Evolutionary conservation across 1,140 invertebrate genomes (phyloP), one percentile per base, ranked within the genome.

Genomic region (Sinella curviseta): DNA sequence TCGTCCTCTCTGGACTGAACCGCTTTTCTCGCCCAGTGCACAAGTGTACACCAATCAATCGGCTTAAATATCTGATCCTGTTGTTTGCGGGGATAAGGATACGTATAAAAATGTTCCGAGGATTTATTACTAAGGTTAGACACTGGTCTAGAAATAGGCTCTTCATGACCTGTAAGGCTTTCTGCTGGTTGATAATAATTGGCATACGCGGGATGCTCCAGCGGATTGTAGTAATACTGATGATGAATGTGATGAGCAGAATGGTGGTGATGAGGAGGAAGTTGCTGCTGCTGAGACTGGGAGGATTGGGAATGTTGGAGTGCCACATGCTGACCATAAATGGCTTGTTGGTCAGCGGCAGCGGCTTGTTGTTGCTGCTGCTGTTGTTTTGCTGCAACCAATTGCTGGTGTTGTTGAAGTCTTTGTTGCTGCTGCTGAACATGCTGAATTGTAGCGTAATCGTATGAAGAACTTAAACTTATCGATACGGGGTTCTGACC

Each of bases 41-140:
- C 78, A 0, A 84, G 39, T 28, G 81, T 79, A 39, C 70, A 80
- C 83, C 83, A 84, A 55, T 84, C 81, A 33, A 55, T 77, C 0
- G 77, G 77, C 77, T 77, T 76, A 24, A 83, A 76, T 39, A 82
- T 80, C 17, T 75, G 65, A 54, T 84, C 81, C 60, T 82, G 81
- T 54, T 82, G 81, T 70, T 81, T 82, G 24, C 83, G 65, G 17
- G 77, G 83, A 65, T 84, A 84, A 0, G 83, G 83, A 35, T 84
- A 84, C 48, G 83, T 84, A 60, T 84, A 84, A 76, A 78, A 84
- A 36, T 84, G 83, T 60, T 84, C 83, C 0, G 79, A 81, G 48
- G 81, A 82, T 67, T 84, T 84, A 79, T 84, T 84, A 76, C 81
- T 82, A 75, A 84, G 76, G 60, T 81, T 82, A 74, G 81, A 82